Evolutionary conservation across 2,888 invertebrate genomes (phyloP).

Genomic region (Thymelicus lineola): DNA sequence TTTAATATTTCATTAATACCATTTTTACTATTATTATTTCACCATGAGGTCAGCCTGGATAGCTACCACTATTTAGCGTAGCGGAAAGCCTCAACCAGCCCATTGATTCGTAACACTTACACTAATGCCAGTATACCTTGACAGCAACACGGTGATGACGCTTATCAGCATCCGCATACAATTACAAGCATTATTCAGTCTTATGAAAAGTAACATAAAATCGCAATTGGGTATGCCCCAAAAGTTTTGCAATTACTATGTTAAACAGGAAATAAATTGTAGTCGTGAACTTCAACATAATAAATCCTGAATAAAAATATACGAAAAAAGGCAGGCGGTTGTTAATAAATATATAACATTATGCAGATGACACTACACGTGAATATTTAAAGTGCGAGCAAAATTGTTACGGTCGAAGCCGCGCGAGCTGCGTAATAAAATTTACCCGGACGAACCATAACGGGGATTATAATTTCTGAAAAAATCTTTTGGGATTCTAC

Average conservation of each 20-base stretch:
- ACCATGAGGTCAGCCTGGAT: too few species aligned
- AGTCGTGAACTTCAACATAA: background rate
- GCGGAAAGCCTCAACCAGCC: too few species aligned
- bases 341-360: conserved; percentile 14
- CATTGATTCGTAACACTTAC: too few species aligned
- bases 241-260: background rate
- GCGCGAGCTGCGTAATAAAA: conserved; percentile 27
- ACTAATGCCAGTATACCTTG: too few species aligned
- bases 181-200: too few species aligned
- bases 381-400: conserved; percentile 30
- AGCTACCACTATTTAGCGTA: too few species aligned
- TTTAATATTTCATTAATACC: too few species aligned
- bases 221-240: background rate
- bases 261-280: background rate
- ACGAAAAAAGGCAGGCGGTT: conserved; percentile 1
- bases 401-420: conserved; percentile 27
- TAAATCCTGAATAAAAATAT: conserved; percentile 12
- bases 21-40: too few species aligned
- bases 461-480: conserved; percentile 35
- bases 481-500: conserved; percentile 15
- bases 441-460: conserved; percentile 28
- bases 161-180: too few species aligned
- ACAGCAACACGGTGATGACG: too few species aligned
- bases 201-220: too few species aligned
- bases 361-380: conserved; percentile 13